Conservation (phyloP, 2,113 vertebrate species). For the Callionymus lyra region DNA sequence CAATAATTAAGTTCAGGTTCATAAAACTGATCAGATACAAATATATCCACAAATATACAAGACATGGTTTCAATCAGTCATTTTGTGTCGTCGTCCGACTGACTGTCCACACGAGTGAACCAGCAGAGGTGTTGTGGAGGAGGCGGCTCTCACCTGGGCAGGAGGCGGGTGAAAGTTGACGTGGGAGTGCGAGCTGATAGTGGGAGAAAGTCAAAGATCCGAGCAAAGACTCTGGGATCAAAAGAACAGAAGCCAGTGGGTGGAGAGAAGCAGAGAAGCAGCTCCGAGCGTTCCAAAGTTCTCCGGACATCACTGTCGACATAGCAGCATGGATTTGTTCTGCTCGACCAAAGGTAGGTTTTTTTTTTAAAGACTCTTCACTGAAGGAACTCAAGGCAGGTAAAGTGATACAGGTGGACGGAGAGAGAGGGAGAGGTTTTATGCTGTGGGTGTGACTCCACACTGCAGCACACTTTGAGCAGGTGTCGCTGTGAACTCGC, state of each 20-base stretch:
- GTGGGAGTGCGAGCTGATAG: conserved; percentile 33
- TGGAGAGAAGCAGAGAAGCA: conserved; percentile 3
- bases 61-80: too few species aligned
- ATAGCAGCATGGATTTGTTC: conserved; percentile 53
- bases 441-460: conserved; percentile 17
- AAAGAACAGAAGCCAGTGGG: conserved; percentile 9
- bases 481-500: too few species aligned
- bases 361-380: too few species aligned
- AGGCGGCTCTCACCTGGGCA: conserved; percentile 58
- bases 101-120: conserved; percentile 1
- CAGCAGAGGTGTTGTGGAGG: conserved; percentile 41
- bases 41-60: too few species aligned
- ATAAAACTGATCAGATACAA: too few species aligned
- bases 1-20: too few species aligned
- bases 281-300: conserved; percentile 28
- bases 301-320: conserved; percentile 12
- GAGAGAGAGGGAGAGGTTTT: conserved; percentile 9
- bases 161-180: conserved; percentile 39
- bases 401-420: conserved; percentile 51
- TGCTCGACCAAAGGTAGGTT: conserved; percentile 66
- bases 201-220: conserved; percentile 33
- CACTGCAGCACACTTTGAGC: conserved; percentile 7
- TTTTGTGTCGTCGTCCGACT: too few species aligned
- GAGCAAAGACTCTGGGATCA: conserved; percentile 12
- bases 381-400: conserved; percentile 4